These are phyloP conservation scores for Merops nubicus DNA, from an alignment of 2,113 vertebrate genomes.

Conservation along the genomic window DNA sequence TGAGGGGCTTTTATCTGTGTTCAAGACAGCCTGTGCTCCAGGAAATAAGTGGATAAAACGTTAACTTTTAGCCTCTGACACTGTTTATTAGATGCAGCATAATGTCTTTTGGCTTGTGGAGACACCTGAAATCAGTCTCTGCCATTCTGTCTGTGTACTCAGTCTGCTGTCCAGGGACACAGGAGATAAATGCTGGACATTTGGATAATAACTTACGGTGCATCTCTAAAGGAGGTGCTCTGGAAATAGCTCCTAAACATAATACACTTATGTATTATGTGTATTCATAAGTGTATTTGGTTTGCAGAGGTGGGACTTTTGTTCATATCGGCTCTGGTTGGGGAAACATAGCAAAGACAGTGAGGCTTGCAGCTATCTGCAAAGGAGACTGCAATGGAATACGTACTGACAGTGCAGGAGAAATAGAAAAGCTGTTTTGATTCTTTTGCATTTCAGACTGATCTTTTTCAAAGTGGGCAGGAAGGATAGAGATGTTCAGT, in stretches of 20 bases:
- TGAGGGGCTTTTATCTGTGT: neutral
- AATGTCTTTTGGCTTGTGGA: neutral
- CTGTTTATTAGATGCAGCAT: neutral
- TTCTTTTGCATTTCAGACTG: neutral
- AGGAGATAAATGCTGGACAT: neutral
- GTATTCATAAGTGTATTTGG: neutral
- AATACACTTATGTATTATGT: too few species aligned
- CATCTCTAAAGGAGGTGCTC: neutral
- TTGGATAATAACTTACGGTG: neutral
- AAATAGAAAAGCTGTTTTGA: neutral
- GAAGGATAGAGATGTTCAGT: neutral
- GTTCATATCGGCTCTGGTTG: neutral
- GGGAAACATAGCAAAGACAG: neutral
- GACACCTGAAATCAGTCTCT: neutral
- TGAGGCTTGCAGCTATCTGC: neutral
- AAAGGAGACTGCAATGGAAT: neutral
- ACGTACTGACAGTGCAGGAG: neutral
- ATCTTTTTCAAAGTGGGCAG: neutral
- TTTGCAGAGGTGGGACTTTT: neutral
- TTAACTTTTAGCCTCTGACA: neutral
- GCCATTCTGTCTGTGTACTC: neutral
- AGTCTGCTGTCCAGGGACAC: neutral
- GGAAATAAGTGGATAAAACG: neutral
- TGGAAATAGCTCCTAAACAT: too few species aligned
- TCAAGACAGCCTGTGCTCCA: neutral